Evolutionary conservation across 2,888 invertebrate genomes (phyloP), one percentile per base, ranked within the genome.

Genomic region (Ormyrus rosae): DNA sequence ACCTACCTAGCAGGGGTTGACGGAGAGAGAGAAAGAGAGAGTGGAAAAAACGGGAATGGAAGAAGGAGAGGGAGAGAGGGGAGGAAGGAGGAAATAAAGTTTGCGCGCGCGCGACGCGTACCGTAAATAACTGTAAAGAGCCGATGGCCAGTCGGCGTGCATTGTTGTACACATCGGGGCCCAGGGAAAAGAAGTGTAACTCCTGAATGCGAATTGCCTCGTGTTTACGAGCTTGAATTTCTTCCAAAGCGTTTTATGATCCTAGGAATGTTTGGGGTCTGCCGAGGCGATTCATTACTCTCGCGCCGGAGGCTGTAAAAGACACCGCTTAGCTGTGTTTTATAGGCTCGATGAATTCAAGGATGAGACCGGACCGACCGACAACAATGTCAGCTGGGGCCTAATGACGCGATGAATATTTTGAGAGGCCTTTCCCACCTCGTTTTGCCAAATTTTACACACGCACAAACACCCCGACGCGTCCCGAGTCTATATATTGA

Each of bases 1-100:
- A 85, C 83, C 85, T 74, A 70, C 60, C 56, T 72, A 51, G n/a
- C 60, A 68, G 68, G 78, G 78, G 71, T 60, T 71, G 78, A 64
- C 45, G 45, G 8, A 48, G 13, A 70, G 60, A 76, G 55, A 46
- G 13, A 13, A 13, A 78, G 45, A 67, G 55, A 67, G 13, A 19
- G 48, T 10, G 11, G 13, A 45, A 9, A 13, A 56, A 60, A 46
- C 34, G 34, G 34, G 34, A 34, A 34, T 34, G 34, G 34, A 34
- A 34, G 34, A 19, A 19, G 19, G 1, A 19, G 34, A 55, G 63
- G 51, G 11, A n/a, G 60, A 34, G 58, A 19, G 5, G 64, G 34
- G 53, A 56, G 46, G 64, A 50, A 56, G 56, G 56, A 65, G 65
- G 67, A 67, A 72, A 65, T 55, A 77, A 77, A 71, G 77, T 77